Conservation (phyloP, 1,140 invertebrate species). For the Leptinotarsa texana region DNA sequence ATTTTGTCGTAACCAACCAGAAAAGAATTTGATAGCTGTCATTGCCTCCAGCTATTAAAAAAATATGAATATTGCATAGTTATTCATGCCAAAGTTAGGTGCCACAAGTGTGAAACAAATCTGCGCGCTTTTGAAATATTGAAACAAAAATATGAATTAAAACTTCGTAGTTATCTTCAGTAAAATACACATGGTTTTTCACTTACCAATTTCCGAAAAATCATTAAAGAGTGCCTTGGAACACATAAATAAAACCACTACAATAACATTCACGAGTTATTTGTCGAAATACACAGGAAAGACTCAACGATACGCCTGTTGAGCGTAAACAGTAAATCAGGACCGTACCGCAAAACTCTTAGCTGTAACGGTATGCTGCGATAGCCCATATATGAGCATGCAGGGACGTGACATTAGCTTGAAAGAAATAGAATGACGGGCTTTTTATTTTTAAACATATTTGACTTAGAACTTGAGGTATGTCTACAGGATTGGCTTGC, state of each 20-base stretch:
- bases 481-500: slow-evolving; percentile 10
- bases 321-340: slow-evolving; percentile 53
- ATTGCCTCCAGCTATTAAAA: not conserved
- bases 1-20: not conserved
- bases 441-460: slow-evolving; percentile 13
- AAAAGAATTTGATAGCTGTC: not conserved
- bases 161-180: not conserved
- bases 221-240: slow-evolving; percentile 49
- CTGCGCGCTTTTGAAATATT: slow-evolving; percentile 57
- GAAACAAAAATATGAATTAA: slow-evolving; percentile 2
- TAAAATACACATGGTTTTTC: not conserved
- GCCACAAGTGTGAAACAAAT: not conserved
- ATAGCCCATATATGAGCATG: slow-evolving; percentile 19
- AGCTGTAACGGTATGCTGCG: slow-evolving; percentile 24
- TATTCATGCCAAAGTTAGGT: not conserved
- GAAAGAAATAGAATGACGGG: slow-evolving; percentile 8
- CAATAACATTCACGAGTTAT: slow-evolving; percentile 42
- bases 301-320: slow-evolving; percentile 50
- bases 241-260: slow-evolving; percentile 46
- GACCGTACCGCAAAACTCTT: slow-evolving; percentile 43
- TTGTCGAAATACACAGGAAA: slow-evolving; percentile 49
- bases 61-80: slow-evolving; percentile 3
- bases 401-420: slow-evolving; percentile 19
- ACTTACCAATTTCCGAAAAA: slow-evolving; percentile 50
- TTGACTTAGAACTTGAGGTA: slow-evolving; percentile 7